Base-by-base conservation (phyloP, 2,888 invertebrate genomes). In the Hartigia nigra region DNA sequence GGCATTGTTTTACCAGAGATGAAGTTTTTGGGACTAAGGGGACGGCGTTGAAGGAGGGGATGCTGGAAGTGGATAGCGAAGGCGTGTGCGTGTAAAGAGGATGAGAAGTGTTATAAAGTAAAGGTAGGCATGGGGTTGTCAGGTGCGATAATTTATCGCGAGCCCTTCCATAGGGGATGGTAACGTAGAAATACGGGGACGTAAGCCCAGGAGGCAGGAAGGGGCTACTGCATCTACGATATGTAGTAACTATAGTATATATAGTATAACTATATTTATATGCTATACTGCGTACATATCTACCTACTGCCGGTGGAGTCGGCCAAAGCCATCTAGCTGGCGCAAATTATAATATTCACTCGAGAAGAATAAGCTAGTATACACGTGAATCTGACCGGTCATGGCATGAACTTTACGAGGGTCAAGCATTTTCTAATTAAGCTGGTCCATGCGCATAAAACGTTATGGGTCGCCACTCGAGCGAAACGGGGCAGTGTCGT, bases 341-440 rank as follows among this genome's bases (percentile, higher is more conserved):
- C 80, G 79, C 81, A 82, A 81, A 83, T 84, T 83, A 84, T 82
- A 82, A 84, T 83, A 82, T 84, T 83, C 81, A 78, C 75, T 76
- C 75, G 76, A 76, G 78, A 74, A 69, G 70, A 36, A 55, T 35
- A 55, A 36, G 69, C 74, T 77, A 76, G 74, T 70, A 69, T 32
- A 75, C 69, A n/a, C 70, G 76, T 74, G 74, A 75, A 72, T 31
- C 72, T 31, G 31, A 4, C 37, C 75, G 14, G 35, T n/a, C 74
- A 77, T 77, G 75, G 76, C 78, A 77, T 76, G 78, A 81, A 82
- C 81, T 86, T 86, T 88, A 87, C 86, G 87, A 87, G 86, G 87
- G 88, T 88, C 87, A 88, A 88, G 87, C 87, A 88, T 89, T 88
- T 89, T 87, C 88, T 88, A 88, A 88, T 88, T 88, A 88, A 89